phyloP scores from a whole-genome alignment of 2,888 invertebrate species.

The Argynnis bischoffii region DNA sequence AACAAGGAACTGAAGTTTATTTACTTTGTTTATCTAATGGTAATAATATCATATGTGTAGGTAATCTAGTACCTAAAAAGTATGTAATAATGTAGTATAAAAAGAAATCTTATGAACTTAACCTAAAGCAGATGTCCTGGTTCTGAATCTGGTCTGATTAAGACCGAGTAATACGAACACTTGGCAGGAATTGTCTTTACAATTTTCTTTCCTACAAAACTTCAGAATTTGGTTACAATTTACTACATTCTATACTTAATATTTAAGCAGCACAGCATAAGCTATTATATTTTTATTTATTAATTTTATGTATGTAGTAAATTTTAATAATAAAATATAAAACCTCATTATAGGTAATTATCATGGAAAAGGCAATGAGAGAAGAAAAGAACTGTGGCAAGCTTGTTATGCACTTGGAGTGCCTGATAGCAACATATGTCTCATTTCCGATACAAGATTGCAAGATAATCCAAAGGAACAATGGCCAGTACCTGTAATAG shows the following conservation, averaged over 20 bases:
- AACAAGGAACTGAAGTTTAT: constrained; percentile 86
- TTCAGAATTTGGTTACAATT: not conserved
- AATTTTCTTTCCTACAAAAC: not conserved
- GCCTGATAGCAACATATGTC: constrained; percentile 87
- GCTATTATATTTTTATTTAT: not conserved
- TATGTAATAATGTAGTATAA: no score
- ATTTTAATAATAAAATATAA: not conserved
- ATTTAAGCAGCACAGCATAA: no score
- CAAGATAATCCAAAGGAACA: constrained; percentile 89
- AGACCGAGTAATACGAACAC: no score
- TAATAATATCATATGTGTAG: constrained; percentile 54
- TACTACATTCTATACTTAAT: not conserved
- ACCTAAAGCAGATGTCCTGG: no score
- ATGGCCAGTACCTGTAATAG: constrained; percentile 85
- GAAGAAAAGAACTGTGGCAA: constrained; percentile 91
- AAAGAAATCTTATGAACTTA: no score
- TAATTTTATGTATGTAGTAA: no score
- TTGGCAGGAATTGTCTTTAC: no score
- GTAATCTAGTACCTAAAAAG: no score
- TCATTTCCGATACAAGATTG: constrained; percentile 87
- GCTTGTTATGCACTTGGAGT: constrained; percentile 92
- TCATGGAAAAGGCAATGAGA: constrained; percentile 82
- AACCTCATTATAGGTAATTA: constrained; percentile 80
- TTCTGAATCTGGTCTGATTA: no score
- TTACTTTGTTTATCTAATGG: constrained; percentile 94